A percentile compares a stretch with the other conserved stretches of the same genome.
Conservation (phyloP, 2,888 invertebrate genomes). For the Dolomedes plantarius region DNA sequence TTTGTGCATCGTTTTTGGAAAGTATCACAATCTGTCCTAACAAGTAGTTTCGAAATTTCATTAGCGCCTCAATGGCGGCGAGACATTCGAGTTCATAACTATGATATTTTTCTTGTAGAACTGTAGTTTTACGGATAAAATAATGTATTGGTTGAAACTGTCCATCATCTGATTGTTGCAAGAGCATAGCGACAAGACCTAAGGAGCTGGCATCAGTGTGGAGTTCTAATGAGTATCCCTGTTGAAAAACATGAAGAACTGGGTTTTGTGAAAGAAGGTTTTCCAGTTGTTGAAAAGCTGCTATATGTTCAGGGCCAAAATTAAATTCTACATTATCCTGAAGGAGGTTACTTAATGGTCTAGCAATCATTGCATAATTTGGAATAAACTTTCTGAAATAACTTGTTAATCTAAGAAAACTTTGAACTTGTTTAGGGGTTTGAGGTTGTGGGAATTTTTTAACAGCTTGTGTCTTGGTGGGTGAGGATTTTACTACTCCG, state of each 20-base stretch:
- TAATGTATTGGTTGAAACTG: too few species aligned
- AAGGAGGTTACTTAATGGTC: conserved; percentile 25
- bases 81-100: too few species aligned
- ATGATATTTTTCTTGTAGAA: too few species aligned
- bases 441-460: conserved; percentile 13
- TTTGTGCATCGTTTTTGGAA: too few species aligned
- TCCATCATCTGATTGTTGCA: too few species aligned
- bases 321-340: not conserved
- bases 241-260: not conserved
- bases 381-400: conserved; percentile 35
- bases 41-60: too few species aligned
- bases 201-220: too few species aligned
- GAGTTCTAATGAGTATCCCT: too few species aligned
- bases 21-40: too few species aligned
- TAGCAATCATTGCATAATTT: not conserved
- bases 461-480: not conserved
- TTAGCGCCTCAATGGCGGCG: too few species aligned
- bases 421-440: conserved; percentile 7
- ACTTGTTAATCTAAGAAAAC: conserved; percentile 2
- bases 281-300: conserved; percentile 6
- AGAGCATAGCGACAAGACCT: too few species aligned
- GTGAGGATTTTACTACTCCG: conserved; percentile 20
- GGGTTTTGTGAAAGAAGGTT: not conserved
- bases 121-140: too few species aligned
- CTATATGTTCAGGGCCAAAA: conserved; percentile 2